Evolutionary conservation across 2,113 vertebrate genomes (phyloP).

Genomic region (Tichodroma muraria): DNA sequence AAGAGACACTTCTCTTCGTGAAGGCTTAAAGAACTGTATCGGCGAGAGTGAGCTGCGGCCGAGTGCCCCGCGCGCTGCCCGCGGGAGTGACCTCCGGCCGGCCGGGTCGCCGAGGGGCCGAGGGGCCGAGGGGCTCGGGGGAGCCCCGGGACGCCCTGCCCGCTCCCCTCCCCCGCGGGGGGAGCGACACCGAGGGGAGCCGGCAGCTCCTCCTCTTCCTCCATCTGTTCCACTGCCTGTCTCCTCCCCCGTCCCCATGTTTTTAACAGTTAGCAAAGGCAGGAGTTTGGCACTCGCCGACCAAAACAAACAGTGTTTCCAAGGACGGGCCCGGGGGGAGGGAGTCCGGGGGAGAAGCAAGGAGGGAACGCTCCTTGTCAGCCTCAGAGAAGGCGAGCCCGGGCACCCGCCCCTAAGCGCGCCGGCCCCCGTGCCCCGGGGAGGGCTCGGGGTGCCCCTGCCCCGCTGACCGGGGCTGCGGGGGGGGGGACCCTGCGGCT

Average conservation of each 20-base stretch:
- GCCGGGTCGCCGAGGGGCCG: accelerated
- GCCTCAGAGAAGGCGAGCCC: neutral
- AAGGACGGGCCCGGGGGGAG: neutral
- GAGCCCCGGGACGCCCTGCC: too few relatives aligned
- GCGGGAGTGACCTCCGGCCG: accelerated
- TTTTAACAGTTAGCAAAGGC: constrained; percentile 5
- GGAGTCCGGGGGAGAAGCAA: neutral
- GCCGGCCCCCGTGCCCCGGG: neutral
- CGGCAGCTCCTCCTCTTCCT: constrained; percentile 39
- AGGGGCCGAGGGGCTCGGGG: neutral
- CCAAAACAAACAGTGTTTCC: constrained; percentile 57
- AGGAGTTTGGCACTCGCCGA: constrained; percentile 12
- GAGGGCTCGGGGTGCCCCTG: neutral
- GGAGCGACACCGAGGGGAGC: neutral
- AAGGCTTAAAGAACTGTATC: accelerated
- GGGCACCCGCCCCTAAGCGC: neutral
- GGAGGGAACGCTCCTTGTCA: neutral
- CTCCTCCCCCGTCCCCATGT: constrained; percentile 28
- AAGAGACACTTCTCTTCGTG: accelerated
- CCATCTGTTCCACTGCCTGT: neutral
- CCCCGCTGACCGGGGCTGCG: neutral
- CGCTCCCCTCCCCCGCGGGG: neutral
- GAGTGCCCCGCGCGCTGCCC: accelerated
- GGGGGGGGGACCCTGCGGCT: neutral
- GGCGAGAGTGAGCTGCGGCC: accelerated